Percentiles rank a stretch among this genome's conserved stretches.
Conservation (phyloP, 2,797 vertebrate species). For the Clamator glandarius region DNA sequence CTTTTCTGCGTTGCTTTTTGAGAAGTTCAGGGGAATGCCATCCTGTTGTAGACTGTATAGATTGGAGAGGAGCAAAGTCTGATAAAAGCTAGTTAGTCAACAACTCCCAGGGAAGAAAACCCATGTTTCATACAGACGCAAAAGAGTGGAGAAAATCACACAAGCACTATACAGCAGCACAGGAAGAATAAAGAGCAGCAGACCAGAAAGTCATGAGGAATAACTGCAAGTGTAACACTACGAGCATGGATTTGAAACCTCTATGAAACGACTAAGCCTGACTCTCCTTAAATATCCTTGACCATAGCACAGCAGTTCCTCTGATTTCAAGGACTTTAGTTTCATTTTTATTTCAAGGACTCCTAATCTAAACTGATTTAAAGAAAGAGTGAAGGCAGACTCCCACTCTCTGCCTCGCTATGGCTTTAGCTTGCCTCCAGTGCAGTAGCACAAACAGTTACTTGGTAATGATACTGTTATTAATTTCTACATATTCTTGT, state of each 20-base stretch:
- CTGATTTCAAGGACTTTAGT: background rate
- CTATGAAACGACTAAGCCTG: background rate
- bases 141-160: background rate
- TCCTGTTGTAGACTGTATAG: background rate
- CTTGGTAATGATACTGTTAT: background rate
- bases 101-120: background rate
- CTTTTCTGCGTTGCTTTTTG: background rate
- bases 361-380: background rate
- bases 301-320: background rate
- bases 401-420: no score
- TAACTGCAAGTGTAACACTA: background rate
- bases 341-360: background rate
- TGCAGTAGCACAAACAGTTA: background rate
- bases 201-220: background rate
- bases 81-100: background rate
- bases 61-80: background rate
- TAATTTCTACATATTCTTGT: background rate
- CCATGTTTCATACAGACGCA: background rate
- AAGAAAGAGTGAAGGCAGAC: background rate
- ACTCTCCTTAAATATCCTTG: background rate
- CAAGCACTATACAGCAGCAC: background rate
- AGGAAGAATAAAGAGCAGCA: background rate
- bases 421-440: background rate
- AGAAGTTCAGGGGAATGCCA: background rate
- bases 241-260: background rate